Percentiles rank a stretch among this genome's conserved stretches.
Conservation (phyloP, 2,888 invertebrate species). For the Eristalinus sepulchralis region DNA sequence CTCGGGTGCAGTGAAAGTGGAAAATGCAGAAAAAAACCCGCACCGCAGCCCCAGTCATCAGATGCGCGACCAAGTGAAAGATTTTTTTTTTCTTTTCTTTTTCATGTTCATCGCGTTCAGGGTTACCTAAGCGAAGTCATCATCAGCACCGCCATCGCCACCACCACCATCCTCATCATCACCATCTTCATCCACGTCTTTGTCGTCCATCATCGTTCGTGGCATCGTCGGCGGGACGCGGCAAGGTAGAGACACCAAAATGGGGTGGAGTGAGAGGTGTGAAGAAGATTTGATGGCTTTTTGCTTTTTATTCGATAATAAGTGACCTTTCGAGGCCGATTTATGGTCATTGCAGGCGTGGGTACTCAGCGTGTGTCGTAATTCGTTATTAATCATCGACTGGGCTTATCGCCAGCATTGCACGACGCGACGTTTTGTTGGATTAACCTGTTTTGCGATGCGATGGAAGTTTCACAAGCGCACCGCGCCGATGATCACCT, state of each 20-base stretch:
- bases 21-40: neutral
- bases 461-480: neutral
- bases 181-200: neutral
- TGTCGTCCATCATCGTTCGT: neutral
- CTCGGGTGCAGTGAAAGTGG: neutral
- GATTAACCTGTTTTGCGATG: neutral
- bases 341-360: conserved; percentile 13
- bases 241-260: no score
- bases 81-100: no score
- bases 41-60: neutral
- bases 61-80: neutral
- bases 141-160: neutral
- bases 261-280: neutral
- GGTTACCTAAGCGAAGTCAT: neutral
- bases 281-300: neutral
- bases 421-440: neutral
- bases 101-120: neutral
- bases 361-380: neutral
- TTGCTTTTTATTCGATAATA: conserved; percentile 10
- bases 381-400: neutral
- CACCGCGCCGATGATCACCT: neutral
- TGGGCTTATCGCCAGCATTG: neutral
- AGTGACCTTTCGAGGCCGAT: conserved; percentile 31
- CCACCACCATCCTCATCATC: no score
- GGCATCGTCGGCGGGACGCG: neutral